These are phyloP conservation scores for Lissonota sp. DNA, from an alignment of 2,888 invertebrate species.

Conservation along the genomic window DNA sequence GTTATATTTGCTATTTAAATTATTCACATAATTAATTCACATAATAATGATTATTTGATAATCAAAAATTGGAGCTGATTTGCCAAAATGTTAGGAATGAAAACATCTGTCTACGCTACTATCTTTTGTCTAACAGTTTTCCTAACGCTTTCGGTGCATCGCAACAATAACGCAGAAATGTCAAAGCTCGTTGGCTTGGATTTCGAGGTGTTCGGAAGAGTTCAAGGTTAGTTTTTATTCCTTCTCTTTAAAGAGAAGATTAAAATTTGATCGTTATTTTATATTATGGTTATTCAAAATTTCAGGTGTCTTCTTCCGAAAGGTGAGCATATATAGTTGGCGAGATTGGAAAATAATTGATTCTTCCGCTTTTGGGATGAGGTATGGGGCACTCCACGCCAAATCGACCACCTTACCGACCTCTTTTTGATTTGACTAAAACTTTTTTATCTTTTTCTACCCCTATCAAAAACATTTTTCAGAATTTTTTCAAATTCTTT, in stretches of 20 bases:
- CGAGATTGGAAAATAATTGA: constrained; percentile 13
- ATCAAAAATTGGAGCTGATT: neutral
- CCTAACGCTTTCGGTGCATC: constrained; percentile 21
- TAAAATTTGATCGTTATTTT: no score
- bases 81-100: constrained; percentile 10
- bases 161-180: constrained; percentile 64
- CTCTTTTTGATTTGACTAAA: no score
- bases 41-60: no score
- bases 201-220: constrained; percentile 82
- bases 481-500: no score
- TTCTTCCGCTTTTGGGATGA: neutral
- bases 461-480: no score
- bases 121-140: constrained; percentile 47
- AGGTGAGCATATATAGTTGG: constrained; percentile 77
- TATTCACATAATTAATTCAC: no score
- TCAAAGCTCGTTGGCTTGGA: constrained; percentile 77
- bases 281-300: constrained; percentile 47
- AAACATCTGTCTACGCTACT: constrained; percentile 16
- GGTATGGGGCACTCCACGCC: no score
- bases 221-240: constrained; percentile 77
- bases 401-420: no score
- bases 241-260: no score
- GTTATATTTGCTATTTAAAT: no score
- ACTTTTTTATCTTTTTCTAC: no score
- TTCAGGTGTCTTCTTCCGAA: constrained; percentile 83